Evolutionary conservation across 2,113 vertebrate species (phyloP), one percentile per base, ranked within the genome.

Genomic region (Holacanthus passer): DNA sequence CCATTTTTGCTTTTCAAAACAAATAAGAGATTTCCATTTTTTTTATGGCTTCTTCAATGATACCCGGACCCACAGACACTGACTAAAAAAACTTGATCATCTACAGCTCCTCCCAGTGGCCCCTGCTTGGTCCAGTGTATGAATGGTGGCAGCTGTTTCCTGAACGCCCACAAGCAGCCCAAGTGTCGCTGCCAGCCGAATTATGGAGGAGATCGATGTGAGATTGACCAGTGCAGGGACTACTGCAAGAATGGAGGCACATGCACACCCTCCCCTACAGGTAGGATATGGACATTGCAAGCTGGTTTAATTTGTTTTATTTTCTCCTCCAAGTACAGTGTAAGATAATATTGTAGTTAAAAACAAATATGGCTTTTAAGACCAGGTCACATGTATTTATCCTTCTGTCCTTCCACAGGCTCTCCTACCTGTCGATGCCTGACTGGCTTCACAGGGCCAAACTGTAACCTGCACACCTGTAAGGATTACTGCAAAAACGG

Each of bases 121-220:
- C 94, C 97, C 66, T 99, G 98, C 4, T 91, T 89, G 76, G 93
- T 98, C 73, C 95, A 95, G 84, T 99, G 98, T 90, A 91, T 96
- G 85, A 97, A 99, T 0, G 97, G 98, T 0, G 98, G 98, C 50
- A 97, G 96, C 90, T 99, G 98, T 89, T 98, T 99, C 95, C 96
- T 99, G 35, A 99, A 99, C 0, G 97, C 97, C 19, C 95, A 96
- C 83, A 96, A 96, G 56, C 98, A 98, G 88, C 95, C 97, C 68
- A 99, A 99, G 89, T 99, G 98, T 88, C 97, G 96, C 79, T 99
- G 98, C 93, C 98, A 98, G 37, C 97, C 98, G 0, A 98, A 97
- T 78, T 99, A 98, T 77, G 95, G 95, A 41, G 98, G 98, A 0
- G 97, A 99, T 31, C 95, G 94, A 56, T 99, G 98, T 70, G 97